Evolutionary conservation across 1,140 invertebrate genomes (phyloP).

Genomic region (Cheumatopsyche charites): DNA sequence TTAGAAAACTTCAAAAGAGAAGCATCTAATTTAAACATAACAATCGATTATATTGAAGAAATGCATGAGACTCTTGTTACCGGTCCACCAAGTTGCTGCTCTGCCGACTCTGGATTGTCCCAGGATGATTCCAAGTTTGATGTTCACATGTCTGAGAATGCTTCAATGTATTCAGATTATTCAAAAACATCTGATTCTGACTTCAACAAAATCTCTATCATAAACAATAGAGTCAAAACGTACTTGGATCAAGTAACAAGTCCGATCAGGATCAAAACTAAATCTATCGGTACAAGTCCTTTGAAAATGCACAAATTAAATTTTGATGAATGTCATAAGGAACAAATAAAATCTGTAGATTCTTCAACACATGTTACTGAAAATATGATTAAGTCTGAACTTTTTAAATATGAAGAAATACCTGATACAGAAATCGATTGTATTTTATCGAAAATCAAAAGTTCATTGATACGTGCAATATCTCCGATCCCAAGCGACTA

Average conservation of each 20-base stretch:
- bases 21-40: neutral
- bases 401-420: neutral
- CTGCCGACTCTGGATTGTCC: constrained; percentile 54
- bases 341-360: neutral
- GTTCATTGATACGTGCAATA: neutral
- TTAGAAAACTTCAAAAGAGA: constrained; percentile 13
- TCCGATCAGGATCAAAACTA: constrained; percentile 14
- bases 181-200: neutral
- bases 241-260: constrained; percentile 33
- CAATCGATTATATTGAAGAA: neutral
- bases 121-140: constrained; percentile 53
- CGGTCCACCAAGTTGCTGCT: constrained; percentile 41
- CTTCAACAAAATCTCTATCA: neutral
- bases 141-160: neutral
- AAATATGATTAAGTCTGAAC: neutral
- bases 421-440: constrained; percentile 18
- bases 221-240: constrained; percentile 22
- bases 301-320: neutral
- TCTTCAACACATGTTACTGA: constrained; percentile 17
- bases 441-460: constrained; percentile 29
- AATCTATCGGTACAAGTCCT: constrained; percentile 10
- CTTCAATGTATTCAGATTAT: neutral
- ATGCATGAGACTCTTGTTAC: neutral
- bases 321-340: neutral
- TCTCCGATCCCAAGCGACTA: constrained; percentile 31